phyloP scores from a whole-genome alignment of 2,797 vertebrate genomes.

The Naso thynnoides region DNA sequence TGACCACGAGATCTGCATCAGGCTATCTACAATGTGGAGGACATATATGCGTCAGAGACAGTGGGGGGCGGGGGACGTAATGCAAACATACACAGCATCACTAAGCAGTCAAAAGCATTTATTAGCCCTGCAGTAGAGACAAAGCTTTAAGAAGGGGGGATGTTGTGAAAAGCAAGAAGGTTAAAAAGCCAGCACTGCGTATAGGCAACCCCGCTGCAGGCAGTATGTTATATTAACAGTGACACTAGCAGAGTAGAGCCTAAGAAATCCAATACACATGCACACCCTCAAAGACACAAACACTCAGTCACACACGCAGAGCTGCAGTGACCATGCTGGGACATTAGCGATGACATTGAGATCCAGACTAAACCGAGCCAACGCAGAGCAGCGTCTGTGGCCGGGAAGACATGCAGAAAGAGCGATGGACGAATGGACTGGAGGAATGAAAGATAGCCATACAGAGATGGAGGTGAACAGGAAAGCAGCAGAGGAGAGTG shows the following conservation, averaged over 20 bases:
- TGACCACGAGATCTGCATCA: constrained; percentile 63
- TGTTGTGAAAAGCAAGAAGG: constrained; percentile 57
- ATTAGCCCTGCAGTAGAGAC: constrained; percentile 54
- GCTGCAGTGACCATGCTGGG: constrained; percentile 74
- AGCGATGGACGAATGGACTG: constrained; percentile 42
- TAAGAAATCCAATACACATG: constrained; percentile 73
- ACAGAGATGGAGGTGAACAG: constrained; percentile 66
- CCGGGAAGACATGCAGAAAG: constrained; percentile 53
- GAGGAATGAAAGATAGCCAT: constrained; percentile 56
- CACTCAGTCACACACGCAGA: constrained; percentile 38
- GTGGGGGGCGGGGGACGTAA: constrained; percentile 40
- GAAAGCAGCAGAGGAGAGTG: constrained; percentile 65
- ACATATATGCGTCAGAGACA: constrained; percentile 41
- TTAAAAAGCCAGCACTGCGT: constrained; percentile 77
- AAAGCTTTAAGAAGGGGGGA: constrained; percentile 44
- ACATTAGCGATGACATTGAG: constrained; percentile 79
- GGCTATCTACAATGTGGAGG: constrained; percentile 48
- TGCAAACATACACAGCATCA: constrained; percentile 62
- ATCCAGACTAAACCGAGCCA: constrained; percentile 68
- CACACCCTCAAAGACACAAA: constrained; percentile 48
- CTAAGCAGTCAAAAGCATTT: constrained; percentile 67
- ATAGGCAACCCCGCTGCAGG: constrained; percentile 74
- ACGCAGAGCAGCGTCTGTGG: constrained; percentile 51
- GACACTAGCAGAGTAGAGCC: constrained; percentile 75
- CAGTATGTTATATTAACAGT: constrained; percentile 80